These are phyloP conservation scores for Parochlus steinenii DNA, from an alignment of 2,888 invertebrate genomes.

Conservation along the genomic window DNA sequence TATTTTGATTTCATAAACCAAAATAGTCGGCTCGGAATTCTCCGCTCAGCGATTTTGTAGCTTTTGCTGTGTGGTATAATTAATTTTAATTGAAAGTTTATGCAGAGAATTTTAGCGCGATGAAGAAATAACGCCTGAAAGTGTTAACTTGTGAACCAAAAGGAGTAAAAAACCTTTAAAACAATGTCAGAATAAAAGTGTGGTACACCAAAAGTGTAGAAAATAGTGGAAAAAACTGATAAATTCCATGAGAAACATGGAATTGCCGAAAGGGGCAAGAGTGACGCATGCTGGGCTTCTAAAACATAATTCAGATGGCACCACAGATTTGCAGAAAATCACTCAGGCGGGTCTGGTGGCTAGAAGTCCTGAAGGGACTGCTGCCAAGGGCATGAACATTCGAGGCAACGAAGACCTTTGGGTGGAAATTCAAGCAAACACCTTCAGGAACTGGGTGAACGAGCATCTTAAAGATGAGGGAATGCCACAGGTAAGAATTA, in stretches of 20 bases:
- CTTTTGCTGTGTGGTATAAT: too few relatives aligned
- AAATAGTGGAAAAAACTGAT: neutral
- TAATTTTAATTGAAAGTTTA: neutral
- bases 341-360: slow-evolving; percentile 72
- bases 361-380: slow-evolving; percentile 83
- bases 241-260: slow-evolving; percentile 19
- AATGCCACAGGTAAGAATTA: slow-evolving; percentile 40
- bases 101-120: neutral
- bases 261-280: slow-evolving; percentile 30
- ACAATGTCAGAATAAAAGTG: too few relatives aligned
- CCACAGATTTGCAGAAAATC: slow-evolving; percentile 39
- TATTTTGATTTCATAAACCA: too few relatives aligned
- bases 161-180: neutral
- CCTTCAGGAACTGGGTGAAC: slow-evolving; percentile 96
- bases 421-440: slow-evolving; percentile 92
- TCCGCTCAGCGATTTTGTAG: too few relatives aligned
- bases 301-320: slow-evolving; percentile 41
- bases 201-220: neutral
- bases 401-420: slow-evolving; percentile 89
- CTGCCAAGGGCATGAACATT: slow-evolving; percentile 88
- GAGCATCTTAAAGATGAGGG: slow-evolving; percentile 63
- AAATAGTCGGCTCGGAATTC: too few relatives aligned
- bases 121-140: neutral
- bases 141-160: neutral
- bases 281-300: slow-evolving; percentile 40